Conservation (phyloP, 2,797 vertebrate genomes). For the Cryptoprocta ferox region DNA sequence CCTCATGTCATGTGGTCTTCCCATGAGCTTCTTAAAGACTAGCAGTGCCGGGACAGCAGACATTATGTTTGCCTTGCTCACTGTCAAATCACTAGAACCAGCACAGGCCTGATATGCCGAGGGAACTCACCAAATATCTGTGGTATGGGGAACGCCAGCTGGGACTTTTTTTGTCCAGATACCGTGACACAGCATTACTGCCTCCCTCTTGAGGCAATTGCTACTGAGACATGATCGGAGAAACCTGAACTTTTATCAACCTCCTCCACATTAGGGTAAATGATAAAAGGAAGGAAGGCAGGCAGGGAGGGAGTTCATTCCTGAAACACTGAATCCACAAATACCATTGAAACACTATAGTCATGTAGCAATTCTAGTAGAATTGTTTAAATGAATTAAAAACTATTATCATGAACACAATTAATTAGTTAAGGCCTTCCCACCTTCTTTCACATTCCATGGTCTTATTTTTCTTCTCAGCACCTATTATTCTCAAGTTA, state of each 20-base stretch:
- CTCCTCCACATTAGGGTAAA: not conserved
- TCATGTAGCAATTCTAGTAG: not conserved
- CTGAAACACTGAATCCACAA: not conserved
- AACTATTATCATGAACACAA: not conserved
- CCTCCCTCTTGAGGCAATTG: not conserved
- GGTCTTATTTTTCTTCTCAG: not conserved
- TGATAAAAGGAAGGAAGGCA: rapidly evolving
- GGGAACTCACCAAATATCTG: not conserved
- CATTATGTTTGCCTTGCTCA: not conserved
- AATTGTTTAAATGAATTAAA: slow-evolving; percentile 18
- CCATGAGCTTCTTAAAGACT: not conserved
- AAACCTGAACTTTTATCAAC: not conserved
- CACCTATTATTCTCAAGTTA: not conserved
- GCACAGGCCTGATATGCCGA: not conserved
- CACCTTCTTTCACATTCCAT: not conserved
- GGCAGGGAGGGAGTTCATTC: not conserved
- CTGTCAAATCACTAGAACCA: not conserved
- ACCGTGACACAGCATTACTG: not conserved
- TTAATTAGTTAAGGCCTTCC: not conserved
- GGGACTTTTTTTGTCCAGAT: not conserved
- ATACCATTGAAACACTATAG: not conserved
- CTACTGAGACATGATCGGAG: not conserved
- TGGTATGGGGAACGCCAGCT: not conserved
- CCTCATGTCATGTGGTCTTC: not conserved
- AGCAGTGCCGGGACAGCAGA: not conserved